Base-by-base conservation (phyloP, 2,113 vertebrate species). In the Cairina moschata region DNA sequence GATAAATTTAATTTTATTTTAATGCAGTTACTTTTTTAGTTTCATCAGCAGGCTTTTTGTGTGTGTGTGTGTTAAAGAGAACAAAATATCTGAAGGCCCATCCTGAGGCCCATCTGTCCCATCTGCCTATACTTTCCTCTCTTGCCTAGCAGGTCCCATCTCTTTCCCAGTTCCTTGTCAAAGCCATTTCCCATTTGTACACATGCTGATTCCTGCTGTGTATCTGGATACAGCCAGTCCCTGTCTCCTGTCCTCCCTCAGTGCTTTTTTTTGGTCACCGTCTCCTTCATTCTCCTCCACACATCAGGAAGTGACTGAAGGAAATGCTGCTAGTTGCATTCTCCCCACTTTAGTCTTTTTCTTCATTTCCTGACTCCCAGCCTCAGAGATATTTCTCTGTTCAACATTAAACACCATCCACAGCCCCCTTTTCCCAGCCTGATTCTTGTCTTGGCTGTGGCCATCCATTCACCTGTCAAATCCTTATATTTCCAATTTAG, bases 11-110 rank as follows among this genome's bases (percentile, higher is more conserved):
- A 18, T 11, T 38, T 62, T 79, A 8, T 79, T 88, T 28, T 46
- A 59, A 17, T 22, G 2, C 48, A 13, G 11, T 50, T 50, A 50
- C 23, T 21, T 66, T 92, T 92, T 44, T 17, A 46, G 44, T 48
- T 74, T 40, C 56, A 48, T 48, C 46, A 18, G 25, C 2, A 25
- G 32, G 1, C 0, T 2, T 17, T n/a, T 40, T 40, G 38, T 56
- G 5, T 36, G 36, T 36, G 20, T 36, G 32, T 74, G 22, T 81
- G 76, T 31, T 84, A 9, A 22, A 54, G 13, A 34, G 13, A 80
- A 50, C 13, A 13, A 8, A 32, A 5, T 36, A 66, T 34, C 34
- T 17, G 11, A 54, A 54, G 20, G 67, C 26, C 7, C 17, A 67
- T 75, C 17, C 23, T 67, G 9, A 78, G 31, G 6, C 32, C 46